Evolutionary conservation across 2,113 vertebrate species (phyloP).

Genomic region (Syngnathus floridae): DNA sequence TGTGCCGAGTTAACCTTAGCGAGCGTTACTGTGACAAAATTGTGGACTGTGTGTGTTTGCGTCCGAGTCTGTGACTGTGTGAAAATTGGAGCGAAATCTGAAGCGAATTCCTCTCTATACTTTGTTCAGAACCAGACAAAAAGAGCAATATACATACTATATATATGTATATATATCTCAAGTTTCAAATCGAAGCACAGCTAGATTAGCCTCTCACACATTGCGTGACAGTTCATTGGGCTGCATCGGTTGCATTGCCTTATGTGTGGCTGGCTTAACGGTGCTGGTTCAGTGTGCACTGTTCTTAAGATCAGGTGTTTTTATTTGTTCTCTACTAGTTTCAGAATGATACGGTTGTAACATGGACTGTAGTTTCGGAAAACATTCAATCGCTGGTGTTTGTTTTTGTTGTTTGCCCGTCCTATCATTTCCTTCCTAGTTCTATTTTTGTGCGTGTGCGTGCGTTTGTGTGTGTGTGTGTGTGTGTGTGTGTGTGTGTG

Average conservation of each 20-base stretch:
- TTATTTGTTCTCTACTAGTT: background rate
- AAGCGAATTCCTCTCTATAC: constrained; percentile 54
- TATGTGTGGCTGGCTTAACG: no score
- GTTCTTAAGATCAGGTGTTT: background rate
- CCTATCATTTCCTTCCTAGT: background rate
- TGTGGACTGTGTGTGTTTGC: constrained; percentile 21
- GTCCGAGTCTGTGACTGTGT: constrained; percentile 43
- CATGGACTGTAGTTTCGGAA: background rate
- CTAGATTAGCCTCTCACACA: no score
- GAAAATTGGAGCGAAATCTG: background rate
- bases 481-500: no score
- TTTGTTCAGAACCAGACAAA: constrained; percentile 46
- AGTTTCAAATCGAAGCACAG: no score
- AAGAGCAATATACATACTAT: background rate
- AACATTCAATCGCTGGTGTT: no score
- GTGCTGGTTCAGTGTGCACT: background rate
- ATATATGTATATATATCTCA: no score
- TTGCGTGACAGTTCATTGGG: no score
- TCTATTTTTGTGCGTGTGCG: background rate
- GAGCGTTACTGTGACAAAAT: constrained; percentile 44
- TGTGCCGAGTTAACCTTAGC: constrained; percentile 40
- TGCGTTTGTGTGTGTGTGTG: no score
- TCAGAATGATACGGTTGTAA: no score
- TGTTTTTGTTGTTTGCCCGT: no score
- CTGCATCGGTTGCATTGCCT: no score